Evolutionary conservation across 1,140 invertebrate genomes (phyloP).

Genomic region (Dendroctonus ponderosae): DNA sequence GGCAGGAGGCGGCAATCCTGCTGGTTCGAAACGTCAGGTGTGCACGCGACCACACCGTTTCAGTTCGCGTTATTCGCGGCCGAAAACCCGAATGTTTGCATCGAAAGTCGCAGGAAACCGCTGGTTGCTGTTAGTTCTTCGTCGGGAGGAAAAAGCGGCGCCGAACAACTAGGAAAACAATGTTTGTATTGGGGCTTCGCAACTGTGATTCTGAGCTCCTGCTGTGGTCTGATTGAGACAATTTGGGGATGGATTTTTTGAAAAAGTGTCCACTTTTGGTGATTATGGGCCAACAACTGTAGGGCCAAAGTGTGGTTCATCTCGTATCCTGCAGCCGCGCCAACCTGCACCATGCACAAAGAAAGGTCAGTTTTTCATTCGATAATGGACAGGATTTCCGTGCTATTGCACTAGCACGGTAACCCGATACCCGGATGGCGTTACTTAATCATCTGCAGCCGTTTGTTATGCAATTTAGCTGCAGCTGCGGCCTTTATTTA

Average conservation of each 20-base stretch:
- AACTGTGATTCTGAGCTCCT: too few species aligned
- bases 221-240: too few species aligned
- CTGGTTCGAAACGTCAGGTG: slow-evolving; percentile 34
- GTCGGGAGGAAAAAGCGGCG: too few species aligned
- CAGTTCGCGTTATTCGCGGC: slow-evolving; percentile 17
- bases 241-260: too few species aligned
- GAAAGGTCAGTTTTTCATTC: slow-evolving; percentile 30
- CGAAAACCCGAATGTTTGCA: slow-evolving; percentile 21
- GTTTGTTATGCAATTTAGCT: not conserved
- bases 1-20: slow-evolving; percentile 27
- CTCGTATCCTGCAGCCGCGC: not conserved
- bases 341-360: slow-evolving; percentile 24
- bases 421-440: not conserved
- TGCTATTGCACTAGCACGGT: not conserved
- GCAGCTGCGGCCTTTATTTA: not conserved
- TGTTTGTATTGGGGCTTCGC: too few species aligned
- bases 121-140: not conserved
- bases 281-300: not conserved
- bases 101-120: slow-evolving; percentile 2
- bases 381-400: slow-evolving; percentile 7
- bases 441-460: not conserved
- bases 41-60: slow-evolving; percentile 13
- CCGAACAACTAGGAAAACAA: too few species aligned
- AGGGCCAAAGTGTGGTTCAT: not conserved
- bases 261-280: too few species aligned